These are phyloP conservation scores for Dynastes hyllus DNA, from an alignment of 2,888 invertebrate species.

Conservation along the genomic window DNA sequence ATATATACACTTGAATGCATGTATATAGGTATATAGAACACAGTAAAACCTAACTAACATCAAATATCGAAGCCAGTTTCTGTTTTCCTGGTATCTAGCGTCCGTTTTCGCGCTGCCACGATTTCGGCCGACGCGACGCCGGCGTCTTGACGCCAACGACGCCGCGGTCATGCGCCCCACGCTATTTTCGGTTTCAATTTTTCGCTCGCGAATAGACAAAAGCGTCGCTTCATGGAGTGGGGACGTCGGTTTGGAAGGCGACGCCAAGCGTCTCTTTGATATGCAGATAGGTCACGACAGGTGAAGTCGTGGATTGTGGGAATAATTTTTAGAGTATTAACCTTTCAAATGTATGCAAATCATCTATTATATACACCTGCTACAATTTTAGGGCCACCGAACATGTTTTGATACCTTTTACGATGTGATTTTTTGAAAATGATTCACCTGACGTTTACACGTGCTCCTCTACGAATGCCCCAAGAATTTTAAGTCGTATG, in stretches of 20 bases:
- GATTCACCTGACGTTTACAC: too few species aligned
- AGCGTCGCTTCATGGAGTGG: background rate
- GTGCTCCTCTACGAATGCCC: too few species aligned
- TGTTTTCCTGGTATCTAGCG: constrained; percentile 65
- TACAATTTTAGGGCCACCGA: too few species aligned
- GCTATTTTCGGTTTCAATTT: background rate
- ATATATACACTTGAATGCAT: constrained; percentile 39
- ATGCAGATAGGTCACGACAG: background rate
- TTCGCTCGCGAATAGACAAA: background rate
- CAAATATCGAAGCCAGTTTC: constrained; percentile 41
- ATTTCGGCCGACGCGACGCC: constrained; percentile 61
- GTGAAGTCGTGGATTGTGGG: background rate
- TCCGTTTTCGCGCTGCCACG: constrained; percentile 64
- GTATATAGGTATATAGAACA: background rate
- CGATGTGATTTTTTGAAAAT: too few species aligned
- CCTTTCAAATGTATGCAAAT: background rate
- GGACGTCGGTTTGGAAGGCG: background rate
- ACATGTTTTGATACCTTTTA: too few species aligned
- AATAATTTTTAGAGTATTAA: background rate
- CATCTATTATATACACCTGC: too few species aligned
- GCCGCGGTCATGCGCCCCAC: constrained; percentile 48
- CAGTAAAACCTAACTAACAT: constrained; percentile 5
- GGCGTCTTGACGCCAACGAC: constrained; percentile 66
- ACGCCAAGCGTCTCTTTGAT: background rate
- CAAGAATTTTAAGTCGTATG: too few species aligned